These are phyloP conservation scores for Goniozus legneri DNA, from an alignment of 1,140 invertebrate species.

Conservation along the genomic window DNA sequence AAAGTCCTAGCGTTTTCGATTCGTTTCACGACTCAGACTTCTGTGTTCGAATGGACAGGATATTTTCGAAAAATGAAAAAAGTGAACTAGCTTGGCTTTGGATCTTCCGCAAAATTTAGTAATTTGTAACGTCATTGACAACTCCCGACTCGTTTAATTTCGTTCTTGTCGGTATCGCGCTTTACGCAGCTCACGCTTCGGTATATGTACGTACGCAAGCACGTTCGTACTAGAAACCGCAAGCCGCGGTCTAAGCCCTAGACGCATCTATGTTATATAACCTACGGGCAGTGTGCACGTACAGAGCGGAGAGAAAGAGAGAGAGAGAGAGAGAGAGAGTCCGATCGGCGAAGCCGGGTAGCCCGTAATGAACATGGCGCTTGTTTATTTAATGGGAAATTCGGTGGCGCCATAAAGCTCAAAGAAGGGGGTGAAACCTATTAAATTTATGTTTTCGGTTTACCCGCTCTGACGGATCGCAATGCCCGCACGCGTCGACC, in stretches of 20 bases:
- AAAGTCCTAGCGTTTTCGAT: too few species aligned
- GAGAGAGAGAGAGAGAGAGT: constrained; percentile 8
- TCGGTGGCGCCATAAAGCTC: constrained; percentile 53
- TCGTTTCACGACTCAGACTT: too few species aligned
- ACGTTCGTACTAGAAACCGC: constrained; percentile 25
- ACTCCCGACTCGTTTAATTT: constrained; percentile 27
- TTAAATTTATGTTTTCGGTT: constrained; percentile 55
- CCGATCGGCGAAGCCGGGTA: constrained; percentile 21
- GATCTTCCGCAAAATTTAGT: too few species aligned
- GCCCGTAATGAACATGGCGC: constrained; percentile 50
- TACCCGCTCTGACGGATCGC: constrained; percentile 55
- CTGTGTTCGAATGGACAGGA: too few species aligned
- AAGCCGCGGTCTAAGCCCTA: constrained; percentile 43
- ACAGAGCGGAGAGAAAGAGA: constrained; percentile 9
- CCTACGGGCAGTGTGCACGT: constrained; percentile 20
- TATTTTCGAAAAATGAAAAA: too few species aligned
- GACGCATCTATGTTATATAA: constrained; percentile 29
- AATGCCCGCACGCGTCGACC: constrained; percentile 39
- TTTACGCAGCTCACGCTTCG: constrained; percentile 3
- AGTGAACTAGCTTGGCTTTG: too few species aligned
- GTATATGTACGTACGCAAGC: constrained; percentile 1
- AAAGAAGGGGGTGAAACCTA: constrained; percentile 50
- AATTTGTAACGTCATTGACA: too few species aligned
- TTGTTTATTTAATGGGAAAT: constrained; percentile 57
- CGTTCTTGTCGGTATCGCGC: constrained; percentile 15